Conservation (phyloP, 2,797 vertebrate species). For the Aulostomus chinensis region DNA sequence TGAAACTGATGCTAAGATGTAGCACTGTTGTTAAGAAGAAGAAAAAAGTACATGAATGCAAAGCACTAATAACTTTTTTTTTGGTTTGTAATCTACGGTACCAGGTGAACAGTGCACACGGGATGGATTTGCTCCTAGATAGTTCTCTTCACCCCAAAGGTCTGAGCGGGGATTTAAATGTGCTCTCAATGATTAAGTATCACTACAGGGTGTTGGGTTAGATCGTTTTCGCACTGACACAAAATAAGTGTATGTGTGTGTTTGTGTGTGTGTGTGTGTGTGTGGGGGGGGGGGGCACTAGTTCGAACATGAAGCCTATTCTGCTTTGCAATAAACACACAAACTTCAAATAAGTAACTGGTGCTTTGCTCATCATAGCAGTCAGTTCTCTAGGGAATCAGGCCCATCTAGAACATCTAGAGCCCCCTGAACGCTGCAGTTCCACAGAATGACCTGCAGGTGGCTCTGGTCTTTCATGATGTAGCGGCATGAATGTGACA, state of each 20-base stretch:
- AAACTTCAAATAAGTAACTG: slow-evolving; percentile 25
- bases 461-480: slow-evolving; percentile 47
- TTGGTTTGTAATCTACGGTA: slow-evolving; percentile 59
- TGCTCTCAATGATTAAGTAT: slow-evolving; percentile 2
- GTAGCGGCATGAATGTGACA: neutral
- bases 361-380: slow-evolving; percentile 47
- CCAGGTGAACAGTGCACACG: slow-evolving; percentile 48
- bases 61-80: slow-evolving; percentile 64
- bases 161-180: neutral
- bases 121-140: slow-evolving; percentile 39
- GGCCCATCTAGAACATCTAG: slow-evolving; percentile 6
- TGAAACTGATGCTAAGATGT: slow-evolving; percentile 64
- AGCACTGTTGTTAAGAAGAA: slow-evolving; percentile 46
- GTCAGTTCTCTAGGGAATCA: slow-evolving; percentile 59
- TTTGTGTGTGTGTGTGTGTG: neutral
- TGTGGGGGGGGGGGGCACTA: neutral
- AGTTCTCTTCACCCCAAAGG: slow-evolving; percentile 23
- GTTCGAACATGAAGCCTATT: slow-evolving; percentile 58
- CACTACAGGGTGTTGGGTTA: slow-evolving; percentile 2
- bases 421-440: slow-evolving; percentile 15
- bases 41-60: slow-evolving; percentile 32
- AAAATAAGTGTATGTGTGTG: too few relatives aligned
- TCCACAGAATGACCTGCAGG: slow-evolving; percentile 42
- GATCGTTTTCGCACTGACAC: slow-evolving; percentile 26
- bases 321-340: slow-evolving; percentile 59